Conservation (phyloP, 2,113 vertebrate genomes). For the Pseudolaguvia tuberculata region DNA sequence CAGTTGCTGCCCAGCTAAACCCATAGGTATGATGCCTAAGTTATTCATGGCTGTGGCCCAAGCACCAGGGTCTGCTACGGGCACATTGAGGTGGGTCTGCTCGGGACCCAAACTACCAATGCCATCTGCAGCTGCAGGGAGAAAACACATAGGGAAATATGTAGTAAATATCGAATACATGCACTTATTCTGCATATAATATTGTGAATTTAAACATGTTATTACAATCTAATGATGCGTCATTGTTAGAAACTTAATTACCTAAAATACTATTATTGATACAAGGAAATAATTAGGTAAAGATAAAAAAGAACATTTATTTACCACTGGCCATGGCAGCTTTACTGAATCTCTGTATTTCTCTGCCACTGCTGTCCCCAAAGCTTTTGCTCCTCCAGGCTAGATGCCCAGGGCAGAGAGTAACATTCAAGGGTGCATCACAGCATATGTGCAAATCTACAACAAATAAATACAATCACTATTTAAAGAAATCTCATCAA, state of each 20-base stretch:
- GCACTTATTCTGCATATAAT: no score
- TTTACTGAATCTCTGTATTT: conserved; percentile 58
- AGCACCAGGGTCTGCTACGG: conserved; percentile 79
- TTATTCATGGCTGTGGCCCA: conserved; percentile 96
- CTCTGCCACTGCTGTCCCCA: conserved; percentile 56
- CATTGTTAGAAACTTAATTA: background rate
- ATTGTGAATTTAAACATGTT: no score
- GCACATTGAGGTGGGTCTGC: conserved; percentile 80
- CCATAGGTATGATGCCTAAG: conserved; percentile 87
- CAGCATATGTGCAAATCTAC: conserved; percentile 65
- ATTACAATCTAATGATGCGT: no score
- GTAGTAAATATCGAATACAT: no score
- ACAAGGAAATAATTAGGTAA: no score
- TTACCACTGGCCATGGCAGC: conserved; percentile 84
- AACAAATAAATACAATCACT: conserved; percentile 27
- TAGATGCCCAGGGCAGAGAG: conserved; percentile 23
- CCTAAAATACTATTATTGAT: background rate
- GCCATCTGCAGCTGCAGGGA: conserved; percentile 76
- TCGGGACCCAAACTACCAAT: conserved; percentile 79
- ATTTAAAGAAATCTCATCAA: no score
- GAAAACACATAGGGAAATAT: no score
- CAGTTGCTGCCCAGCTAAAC: conserved; percentile 83
- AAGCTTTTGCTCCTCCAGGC: conserved; percentile 63
- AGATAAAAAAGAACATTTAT: conserved; percentile 10
- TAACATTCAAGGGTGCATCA: conserved; percentile 53